These are phyloP conservation scores for Aegotheles bennettii DNA, from an alignment of 2,113 vertebrate genomes.

Conservation along the genomic window DNA sequence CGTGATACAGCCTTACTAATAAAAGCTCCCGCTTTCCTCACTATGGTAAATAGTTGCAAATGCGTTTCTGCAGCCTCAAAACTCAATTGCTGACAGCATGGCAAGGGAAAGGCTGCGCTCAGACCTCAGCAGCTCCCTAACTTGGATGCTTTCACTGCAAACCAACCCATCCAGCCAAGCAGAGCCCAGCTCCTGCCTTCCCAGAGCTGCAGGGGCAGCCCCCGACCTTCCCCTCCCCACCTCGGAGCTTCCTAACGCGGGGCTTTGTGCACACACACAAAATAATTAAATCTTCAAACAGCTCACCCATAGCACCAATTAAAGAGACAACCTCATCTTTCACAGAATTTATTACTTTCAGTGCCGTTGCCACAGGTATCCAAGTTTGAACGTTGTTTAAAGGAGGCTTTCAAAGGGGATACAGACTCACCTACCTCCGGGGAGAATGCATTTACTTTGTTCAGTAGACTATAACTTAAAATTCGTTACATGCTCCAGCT, in stretches of 20 bases:
- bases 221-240: not conserved
- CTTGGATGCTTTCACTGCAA: not conserved
- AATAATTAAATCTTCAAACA: constrained; percentile 32
- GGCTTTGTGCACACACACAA: not conserved
- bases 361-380: constrained; percentile 56
- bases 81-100: not conserved
- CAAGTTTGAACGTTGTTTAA: not conserved
- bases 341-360: constrained; percentile 35
- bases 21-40: constrained; percentile 49
- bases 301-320: constrained; percentile 19
- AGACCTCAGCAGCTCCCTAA: not conserved
- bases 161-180: not conserved
- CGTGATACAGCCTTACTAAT: constrained; percentile 34
- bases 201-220: not conserved
- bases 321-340: constrained; percentile 17
- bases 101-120: not conserved
- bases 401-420: constrained; percentile 48
- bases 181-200: not conserved
- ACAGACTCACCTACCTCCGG: constrained; percentile 19
- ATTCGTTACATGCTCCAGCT: constrained; percentile 48
- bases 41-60: not conserved
- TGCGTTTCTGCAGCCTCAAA: not conserved
- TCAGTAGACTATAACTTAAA: constrained; percentile 29
- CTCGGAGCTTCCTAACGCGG: accelerated
- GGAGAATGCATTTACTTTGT: constrained; percentile 49